Evolutionary conservation across 2,113 vertebrate genomes (phyloP).

Genomic region (Eonycteris spelaea): DNA sequence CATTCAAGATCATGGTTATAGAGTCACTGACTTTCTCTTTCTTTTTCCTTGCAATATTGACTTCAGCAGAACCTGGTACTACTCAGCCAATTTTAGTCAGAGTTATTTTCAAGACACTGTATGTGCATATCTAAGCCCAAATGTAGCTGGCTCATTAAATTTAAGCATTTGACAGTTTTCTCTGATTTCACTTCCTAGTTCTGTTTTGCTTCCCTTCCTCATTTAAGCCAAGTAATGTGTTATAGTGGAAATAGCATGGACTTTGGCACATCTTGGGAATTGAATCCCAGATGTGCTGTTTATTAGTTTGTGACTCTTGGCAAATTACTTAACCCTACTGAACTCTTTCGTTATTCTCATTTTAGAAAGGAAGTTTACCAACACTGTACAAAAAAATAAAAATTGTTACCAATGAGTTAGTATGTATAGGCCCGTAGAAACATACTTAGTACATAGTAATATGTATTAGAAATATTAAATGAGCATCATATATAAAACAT

Average conservation of each 20-base stretch:
- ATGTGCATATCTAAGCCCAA: not conserved
- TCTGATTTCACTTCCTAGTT: slow-evolving; percentile 57
- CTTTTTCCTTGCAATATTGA: not conserved
- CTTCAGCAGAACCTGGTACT: not conserved
- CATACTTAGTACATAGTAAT: not conserved
- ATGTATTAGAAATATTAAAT: not conserved
- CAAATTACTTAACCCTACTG: not conserved
- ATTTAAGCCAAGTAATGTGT: slow-evolving; percentile 33
- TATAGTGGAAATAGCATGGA: not conserved
- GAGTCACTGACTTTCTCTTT: not conserved
- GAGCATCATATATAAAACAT: not conserved
- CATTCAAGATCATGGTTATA: not conserved
- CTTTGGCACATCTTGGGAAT: slow-evolving; percentile 19
- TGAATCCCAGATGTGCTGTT: slow-evolving; percentile 47
- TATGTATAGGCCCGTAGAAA: not conserved
- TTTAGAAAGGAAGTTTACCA: not conserved
- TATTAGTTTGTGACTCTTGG: slow-evolving; percentile 18
- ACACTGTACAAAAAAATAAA: not conserved
- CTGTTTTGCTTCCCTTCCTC: slow-evolving; percentile 47
- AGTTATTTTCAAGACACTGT: not conserved
- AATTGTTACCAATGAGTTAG: not conserved
- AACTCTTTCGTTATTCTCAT: slow-evolving; percentile 15
- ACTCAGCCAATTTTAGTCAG: not conserved
- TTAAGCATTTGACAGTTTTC: slow-evolving; percentile 36
- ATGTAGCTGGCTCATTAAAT: slow-evolving; percentile 11